phyloP scores from a whole-genome alignment of 2,888 invertebrate genomes.

The Drosophila histrio region DNA sequence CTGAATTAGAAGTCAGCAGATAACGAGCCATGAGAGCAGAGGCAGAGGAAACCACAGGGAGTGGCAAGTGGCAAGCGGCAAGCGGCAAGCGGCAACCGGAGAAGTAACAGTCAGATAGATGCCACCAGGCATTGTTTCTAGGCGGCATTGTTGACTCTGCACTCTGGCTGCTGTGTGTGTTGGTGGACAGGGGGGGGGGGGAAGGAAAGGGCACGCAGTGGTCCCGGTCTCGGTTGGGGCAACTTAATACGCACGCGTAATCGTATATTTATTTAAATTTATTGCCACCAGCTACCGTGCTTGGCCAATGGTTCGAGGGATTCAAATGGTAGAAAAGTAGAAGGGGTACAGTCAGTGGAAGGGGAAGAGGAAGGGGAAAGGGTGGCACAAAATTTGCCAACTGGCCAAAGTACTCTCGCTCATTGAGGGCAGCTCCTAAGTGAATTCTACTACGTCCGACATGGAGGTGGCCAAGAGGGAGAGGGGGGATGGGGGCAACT shows the following conservation, averaged over 20 bases:
- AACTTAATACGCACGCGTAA: constrained; percentile 81
- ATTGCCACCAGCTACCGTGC: constrained; percentile 70
- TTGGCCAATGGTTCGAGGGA: constrained; percentile 20
- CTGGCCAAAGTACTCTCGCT: constrained; percentile 36
- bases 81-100: constrained; percentile 3
- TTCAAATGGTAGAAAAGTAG: neutral
- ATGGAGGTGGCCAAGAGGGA: no score
- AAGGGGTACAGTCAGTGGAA: neutral
- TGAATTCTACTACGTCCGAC: constrained; percentile 37
- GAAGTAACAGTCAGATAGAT: constrained; percentile 28
- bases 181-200: neutral
- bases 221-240: constrained; percentile 54
- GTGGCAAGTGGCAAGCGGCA: neutral
- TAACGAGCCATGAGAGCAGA: constrained; percentile 71
- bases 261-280: constrained; percentile 81
- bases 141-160: constrained; percentile 33
- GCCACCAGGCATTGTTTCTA: constrained; percentile 65
- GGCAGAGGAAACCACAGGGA: constrained; percentile 27
- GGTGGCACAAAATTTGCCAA: constrained; percentile 43
- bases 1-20: constrained; percentile 80
- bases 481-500: neutral
- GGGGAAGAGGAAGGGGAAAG: neutral
- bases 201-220: no score
- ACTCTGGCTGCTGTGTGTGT: neutral
- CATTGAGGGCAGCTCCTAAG: constrained; percentile 29